These are phyloP conservation scores for Botrylloides violaceus DNA, from an alignment of 23 tunicate species.

Conservation along the genomic window DNA sequence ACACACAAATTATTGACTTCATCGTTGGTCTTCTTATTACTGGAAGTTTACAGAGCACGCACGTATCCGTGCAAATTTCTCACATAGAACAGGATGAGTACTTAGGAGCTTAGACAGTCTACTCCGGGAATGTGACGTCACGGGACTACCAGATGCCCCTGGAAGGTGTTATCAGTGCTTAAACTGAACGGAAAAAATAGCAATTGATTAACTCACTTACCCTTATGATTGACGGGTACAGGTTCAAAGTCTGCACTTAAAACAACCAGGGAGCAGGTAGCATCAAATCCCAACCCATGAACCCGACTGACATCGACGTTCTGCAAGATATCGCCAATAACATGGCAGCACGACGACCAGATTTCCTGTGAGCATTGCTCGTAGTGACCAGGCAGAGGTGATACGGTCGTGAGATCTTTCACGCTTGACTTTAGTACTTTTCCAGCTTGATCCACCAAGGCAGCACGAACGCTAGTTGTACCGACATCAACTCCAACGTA, in stretches of 20 bases:
- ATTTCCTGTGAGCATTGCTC: conserved; percentile 78
- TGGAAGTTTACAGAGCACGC: too few species aligned
- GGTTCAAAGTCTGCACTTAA: conserved; percentile 53
- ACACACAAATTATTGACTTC: too few species aligned
- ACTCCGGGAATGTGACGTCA: too few species aligned
- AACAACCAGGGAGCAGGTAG: conserved; percentile 90
- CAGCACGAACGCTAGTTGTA: conserved; percentile 70
- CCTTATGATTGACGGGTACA: conserved; percentile 27
- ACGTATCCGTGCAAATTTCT: too few species aligned
- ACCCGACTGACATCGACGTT: conserved; percentile 19
- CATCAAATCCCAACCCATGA: conserved; percentile 90
- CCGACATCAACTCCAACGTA: conserved; percentile 96
- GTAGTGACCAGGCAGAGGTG: conserved; percentile 38
- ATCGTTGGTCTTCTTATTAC: too few species aligned
- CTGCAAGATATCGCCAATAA: conserved; percentile 27
- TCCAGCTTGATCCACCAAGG: conserved; percentile 51
- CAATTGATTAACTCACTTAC: background rate
- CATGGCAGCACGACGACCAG: conserved; percentile 53
- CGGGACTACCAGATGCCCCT: too few species aligned
- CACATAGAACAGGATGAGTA: too few species aligned
- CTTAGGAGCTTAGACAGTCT: too few species aligned
- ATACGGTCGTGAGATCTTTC: conserved; percentile 27
- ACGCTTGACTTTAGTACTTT: conserved; percentile 9
- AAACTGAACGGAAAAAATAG: too few species aligned
- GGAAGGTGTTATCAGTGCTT: too few species aligned